Evolutionary conservation across 2,797 vertebrate species (phyloP).

Genomic region (Myripristis jacobus): DNA sequence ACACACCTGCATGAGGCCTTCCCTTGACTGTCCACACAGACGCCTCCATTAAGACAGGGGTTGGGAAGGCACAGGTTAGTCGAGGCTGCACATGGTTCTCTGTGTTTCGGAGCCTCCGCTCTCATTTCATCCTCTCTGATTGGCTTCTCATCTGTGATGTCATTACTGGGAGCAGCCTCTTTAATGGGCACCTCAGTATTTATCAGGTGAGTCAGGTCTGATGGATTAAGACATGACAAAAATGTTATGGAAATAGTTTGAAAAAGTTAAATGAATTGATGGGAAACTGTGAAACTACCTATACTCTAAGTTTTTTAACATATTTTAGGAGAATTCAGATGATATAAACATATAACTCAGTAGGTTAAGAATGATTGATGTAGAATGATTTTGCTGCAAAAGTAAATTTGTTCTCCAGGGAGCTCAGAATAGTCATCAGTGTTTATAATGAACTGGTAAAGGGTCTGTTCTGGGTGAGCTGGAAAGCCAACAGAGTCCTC

Average conservation of each 20-base stretch:
- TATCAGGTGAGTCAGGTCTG: constrained; percentile 88
- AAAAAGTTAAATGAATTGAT: no score
- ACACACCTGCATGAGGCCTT: constrained; percentile 87
- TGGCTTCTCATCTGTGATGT: constrained; percentile 52
- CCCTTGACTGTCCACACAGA: constrained; percentile 83
- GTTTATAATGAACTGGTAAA: no score
- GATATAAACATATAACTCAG: no score
- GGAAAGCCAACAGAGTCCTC: no score
- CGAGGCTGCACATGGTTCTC: constrained; percentile 45
- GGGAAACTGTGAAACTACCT: not conserved
- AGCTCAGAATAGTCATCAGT: no score
- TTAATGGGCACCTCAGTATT: constrained; percentile 84
- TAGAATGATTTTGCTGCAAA: no score
- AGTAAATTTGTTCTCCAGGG: no score
- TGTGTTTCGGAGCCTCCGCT: constrained; percentile 54
- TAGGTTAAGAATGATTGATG: no score
- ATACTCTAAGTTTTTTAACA: no score
- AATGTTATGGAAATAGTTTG: not conserved
- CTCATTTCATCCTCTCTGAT: constrained; percentile 28
- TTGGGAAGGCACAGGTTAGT: constrained; percentile 82
- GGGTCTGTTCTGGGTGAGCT: no score
- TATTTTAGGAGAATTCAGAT: no score
- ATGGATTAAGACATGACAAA: constrained; percentile 9
- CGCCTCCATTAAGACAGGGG: constrained; percentile 88
- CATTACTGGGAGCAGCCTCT: not conserved